Conservation (phyloP, 2,888 invertebrate species). For the Melanotus villosus region DNA sequence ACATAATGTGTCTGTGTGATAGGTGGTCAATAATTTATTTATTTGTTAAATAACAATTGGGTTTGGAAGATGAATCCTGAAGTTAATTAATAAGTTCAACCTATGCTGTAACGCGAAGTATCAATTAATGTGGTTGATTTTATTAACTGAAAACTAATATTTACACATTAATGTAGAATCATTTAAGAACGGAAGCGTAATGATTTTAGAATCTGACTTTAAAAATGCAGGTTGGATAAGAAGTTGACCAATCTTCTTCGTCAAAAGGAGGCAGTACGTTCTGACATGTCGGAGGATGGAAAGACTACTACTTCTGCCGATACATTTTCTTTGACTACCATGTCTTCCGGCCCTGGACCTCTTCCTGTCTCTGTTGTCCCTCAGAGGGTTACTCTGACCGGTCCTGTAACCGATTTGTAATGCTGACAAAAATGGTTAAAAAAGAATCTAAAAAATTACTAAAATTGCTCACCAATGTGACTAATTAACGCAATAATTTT, state of each 20-base stretch:
- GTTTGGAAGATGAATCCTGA: too few species aligned
- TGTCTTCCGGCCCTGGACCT: constrained; percentile 53
- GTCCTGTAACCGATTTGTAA: constrained; percentile 73
- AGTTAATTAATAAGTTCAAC: too few species aligned
- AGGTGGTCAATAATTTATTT: too few species aligned
- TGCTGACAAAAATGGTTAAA: not conserved
- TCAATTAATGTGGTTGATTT: too few species aligned
- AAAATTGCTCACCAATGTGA: constrained; percentile 15
- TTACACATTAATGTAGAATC: too few species aligned
- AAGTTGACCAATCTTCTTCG: constrained; percentile 71
- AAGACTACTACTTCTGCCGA: constrained; percentile 61
- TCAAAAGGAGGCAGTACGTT: constrained; percentile 57
- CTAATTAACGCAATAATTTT: constrained; percentile 7
- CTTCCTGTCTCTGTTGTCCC: constrained; percentile 44
- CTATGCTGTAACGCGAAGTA: too few species aligned
- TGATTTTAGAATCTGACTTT: too few species aligned
- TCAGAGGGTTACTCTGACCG: constrained; percentile 70
- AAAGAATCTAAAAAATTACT: constrained; percentile 1
- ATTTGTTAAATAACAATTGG: too few species aligned
- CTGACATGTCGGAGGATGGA: constrained; percentile 63
- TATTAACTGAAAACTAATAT: too few species aligned
- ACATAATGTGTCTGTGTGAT: too few species aligned
- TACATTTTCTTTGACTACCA: constrained; percentile 58
- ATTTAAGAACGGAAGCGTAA: too few species aligned
- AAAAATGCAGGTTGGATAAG: constrained; percentile 76